A percentile compares a stretch with the other conserved stretches of the same genome.
These are phyloP conservation scores for Porphyrio hochstetteri DNA, from an alignment of 2,113 vertebrate genomes.

Conservation along the genomic window DNA sequence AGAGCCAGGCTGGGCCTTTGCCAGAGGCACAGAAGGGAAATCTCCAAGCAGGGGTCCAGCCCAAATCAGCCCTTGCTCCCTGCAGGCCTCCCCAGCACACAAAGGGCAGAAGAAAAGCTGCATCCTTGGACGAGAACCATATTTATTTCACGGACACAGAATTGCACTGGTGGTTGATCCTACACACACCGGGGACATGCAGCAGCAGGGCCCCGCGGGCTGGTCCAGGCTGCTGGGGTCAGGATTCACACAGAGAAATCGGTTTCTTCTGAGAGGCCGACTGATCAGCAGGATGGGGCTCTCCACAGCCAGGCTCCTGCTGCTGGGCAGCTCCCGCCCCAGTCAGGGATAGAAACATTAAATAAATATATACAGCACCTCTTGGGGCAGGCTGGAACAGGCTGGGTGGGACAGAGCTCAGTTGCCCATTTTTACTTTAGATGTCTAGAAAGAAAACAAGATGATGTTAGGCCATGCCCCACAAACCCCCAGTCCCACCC, in stretches of 20 bases:
- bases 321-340: not conserved
- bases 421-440: conserved; percentile 99
- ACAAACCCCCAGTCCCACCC: not conserved
- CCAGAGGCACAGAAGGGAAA: not conserved
- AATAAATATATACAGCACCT: conserved; percentile 80
- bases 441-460: conserved; percentile 82
- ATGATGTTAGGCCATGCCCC: not conserved
- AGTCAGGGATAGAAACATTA: conserved; percentile 68
- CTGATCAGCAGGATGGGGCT: not conserved
- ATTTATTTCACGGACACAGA: conserved; percentile 80
- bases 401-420: conserved; percentile 65
- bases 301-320: not conserved
- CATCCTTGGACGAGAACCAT: conserved; percentile 57
- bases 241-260: conserved; percentile 56
- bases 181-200: conserved; percentile 20
- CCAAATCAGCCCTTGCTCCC: not conserved
- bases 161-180: conserved; percentile 49
- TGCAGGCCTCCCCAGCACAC: accelerated
- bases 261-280: not conserved
- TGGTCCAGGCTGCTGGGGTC: not conserved
- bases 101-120: not conserved
- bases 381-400: conserved; percentile 38
- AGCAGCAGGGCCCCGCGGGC: not conserved
- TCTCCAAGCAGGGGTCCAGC: not conserved
- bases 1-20: not conserved